Conservation (phyloP, 2,888 invertebrate species). For the Sycophila texana region DNA sequence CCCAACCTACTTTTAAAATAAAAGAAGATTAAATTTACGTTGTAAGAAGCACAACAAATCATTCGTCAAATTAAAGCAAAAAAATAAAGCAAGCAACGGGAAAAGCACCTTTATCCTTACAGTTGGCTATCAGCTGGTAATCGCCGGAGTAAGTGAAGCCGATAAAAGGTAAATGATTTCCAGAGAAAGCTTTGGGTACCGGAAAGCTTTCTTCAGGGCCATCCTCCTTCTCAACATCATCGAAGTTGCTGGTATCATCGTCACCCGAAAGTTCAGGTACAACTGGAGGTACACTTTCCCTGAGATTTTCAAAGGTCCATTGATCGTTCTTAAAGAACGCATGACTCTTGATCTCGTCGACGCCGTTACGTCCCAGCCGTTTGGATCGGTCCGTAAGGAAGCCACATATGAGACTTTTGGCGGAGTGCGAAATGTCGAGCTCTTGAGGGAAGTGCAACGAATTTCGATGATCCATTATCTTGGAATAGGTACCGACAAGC, state of each 20-base stretch:
- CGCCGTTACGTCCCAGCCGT: slow-evolving; percentile 93
- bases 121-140: slow-evolving; percentile 83
- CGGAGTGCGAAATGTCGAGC: slow-evolving; percentile 92
- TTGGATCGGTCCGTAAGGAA: slow-evolving; percentile 94
- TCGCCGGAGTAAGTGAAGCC: slow-evolving; percentile 98
- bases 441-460: slow-evolving; percentile 96
- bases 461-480: slow-evolving; percentile 99
- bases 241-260: slow-evolving; percentile 99
- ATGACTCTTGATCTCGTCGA: slow-evolving; percentile 96
- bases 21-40: background rate
- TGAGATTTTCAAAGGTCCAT: slow-evolving; percentile 97
- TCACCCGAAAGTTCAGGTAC: slow-evolving; percentile 97
- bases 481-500: slow-evolving; percentile 97
- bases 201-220: slow-evolving; percentile 95
- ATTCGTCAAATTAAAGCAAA: background rate
- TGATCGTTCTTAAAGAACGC: slow-evolving; percentile 97
- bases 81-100: background rate
- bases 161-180: slow-evolving; percentile 98
- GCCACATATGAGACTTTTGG: slow-evolving; percentile 92
- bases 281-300: slow-evolving; percentile 96
- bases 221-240: slow-evolving; percentile 97
- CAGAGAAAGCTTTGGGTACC: slow-evolving; percentile 97
- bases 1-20: slow-evolving; percentile 69
- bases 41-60: background rate
- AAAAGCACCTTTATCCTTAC: slow-evolving; percentile 50